Conservation (phyloP, 2,888 invertebrate genomes). For the Schizotus pectinicornis region DNA sequence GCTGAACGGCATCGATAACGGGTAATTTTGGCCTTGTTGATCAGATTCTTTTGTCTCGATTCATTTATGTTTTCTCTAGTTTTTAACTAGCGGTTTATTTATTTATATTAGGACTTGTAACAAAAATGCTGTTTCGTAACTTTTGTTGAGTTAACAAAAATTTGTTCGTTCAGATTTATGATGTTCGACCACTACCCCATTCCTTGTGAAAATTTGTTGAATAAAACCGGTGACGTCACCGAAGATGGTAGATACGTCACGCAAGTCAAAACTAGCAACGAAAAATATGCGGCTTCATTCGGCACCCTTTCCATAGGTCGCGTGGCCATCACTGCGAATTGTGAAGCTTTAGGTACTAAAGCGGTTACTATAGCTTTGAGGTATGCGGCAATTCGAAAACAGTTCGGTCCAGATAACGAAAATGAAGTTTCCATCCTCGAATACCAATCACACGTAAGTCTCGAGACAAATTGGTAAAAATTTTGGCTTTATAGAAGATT, state of each 20-base stretch:
- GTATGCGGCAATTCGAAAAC: constrained; percentile 85
- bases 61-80: too few relatives aligned
- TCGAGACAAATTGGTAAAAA: background rate
- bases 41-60: too few relatives aligned
- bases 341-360: constrained; percentile 69
- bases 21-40: too few relatives aligned
- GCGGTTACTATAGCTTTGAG: constrained; percentile 84
- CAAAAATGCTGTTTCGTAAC: too few relatives aligned
- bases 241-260: constrained; percentile 82
- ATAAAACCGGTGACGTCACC: constrained; percentile 86
- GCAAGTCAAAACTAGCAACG: constrained; percentile 80
- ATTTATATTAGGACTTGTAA: too few relatives aligned
- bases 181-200: constrained; percentile 82
- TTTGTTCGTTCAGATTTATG: constrained; percentile 63
- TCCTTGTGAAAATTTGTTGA: constrained; percentile 79
- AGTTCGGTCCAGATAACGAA: constrained; percentile 80
- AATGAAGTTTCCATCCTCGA: constrained; percentile 87
- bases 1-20: constrained; percentile 92
- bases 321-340: constrained; percentile 74
- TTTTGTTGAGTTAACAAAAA: background rate
- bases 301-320: constrained; percentile 85
- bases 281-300: constrained; percentile 83
- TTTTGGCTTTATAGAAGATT: constrained; percentile 5
- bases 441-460: constrained; percentile 83
- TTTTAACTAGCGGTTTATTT: too few relatives aligned